Evolutionary conservation across 2,888 invertebrate genomes (phyloP).

Genomic region (Xylocampa areola): DNA sequence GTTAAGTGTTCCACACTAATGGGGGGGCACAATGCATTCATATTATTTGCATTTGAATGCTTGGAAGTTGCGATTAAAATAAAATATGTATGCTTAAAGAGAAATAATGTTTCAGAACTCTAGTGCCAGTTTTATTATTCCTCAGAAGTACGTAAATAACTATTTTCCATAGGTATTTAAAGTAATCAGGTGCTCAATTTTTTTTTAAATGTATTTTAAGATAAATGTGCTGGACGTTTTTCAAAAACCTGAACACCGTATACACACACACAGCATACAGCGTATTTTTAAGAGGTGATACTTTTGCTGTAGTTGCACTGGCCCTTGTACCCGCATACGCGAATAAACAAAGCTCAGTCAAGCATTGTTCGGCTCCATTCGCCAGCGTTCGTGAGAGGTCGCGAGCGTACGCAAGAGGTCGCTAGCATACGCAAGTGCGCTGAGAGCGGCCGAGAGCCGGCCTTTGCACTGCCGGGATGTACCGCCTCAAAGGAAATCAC

Average conservation of each 20-base stretch:
- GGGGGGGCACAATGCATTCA: conserved; percentile 4
- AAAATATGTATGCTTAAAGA: not conserved
- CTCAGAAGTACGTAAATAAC: not conserved
- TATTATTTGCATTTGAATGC: conserved; percentile 10
- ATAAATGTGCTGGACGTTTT: no score
- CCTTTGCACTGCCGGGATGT: conserved; percentile 40
- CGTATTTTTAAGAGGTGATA: no score
- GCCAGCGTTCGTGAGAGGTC: conserved; percentile 1
- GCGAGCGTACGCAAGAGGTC: conserved; percentile 10
- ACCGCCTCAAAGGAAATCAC: conserved; percentile 46
- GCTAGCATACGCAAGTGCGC: conserved; percentile 28
- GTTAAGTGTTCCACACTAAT: conserved; percentile 17
- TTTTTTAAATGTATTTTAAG: no score
- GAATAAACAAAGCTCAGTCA: conserved; percentile 21
- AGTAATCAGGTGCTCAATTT: not conserved
- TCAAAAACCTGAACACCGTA: no score
- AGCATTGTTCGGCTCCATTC: conserved; percentile 7
- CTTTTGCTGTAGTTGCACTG: not conserved
- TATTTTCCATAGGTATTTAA: not conserved
- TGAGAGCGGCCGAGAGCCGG: conserved; percentile 26
- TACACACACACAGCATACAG: no score
- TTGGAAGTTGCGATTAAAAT: conserved; percentile 5
- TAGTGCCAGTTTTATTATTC: not conserved
- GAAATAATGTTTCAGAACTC: not conserved
- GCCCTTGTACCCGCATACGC: conserved; percentile 5